Evolutionary conservation across 2,888 invertebrate species (phyloP).

Genomic region (Euproctis similis): DNA sequence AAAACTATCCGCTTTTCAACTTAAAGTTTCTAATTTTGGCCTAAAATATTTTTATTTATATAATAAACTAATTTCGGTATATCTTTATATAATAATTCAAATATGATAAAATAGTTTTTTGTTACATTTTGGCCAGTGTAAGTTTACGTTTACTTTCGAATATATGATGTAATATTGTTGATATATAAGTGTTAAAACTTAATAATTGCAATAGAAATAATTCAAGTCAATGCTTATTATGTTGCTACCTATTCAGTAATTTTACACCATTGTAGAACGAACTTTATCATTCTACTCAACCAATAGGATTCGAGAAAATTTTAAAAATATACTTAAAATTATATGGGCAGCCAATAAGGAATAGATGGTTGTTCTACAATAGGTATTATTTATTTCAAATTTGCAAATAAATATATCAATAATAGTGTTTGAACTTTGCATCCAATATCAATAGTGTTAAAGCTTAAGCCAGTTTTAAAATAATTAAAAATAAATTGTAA

Average conservation of each 20-base stretch:
- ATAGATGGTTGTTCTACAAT: constrained; percentile 14
- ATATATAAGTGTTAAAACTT: constrained; percentile 42
- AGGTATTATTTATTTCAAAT: constrained; percentile 26
- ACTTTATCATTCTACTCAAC: constrained; percentile 3
- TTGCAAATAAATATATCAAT: constrained; percentile 44
- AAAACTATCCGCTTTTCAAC: constrained; percentile 19
- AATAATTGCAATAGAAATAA: constrained; percentile 59
- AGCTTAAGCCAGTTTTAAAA: constrained; percentile 58
- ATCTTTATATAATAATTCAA: constrained; percentile 33
- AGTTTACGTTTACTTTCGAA: constrained; percentile 46
- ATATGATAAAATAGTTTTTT: constrained; percentile 30
- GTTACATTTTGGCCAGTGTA: constrained; percentile 53
- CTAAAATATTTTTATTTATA: constrained; percentile 35
- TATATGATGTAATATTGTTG: constrained; percentile 43
- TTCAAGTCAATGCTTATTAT: constrained; percentile 55
- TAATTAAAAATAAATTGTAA: constrained; percentile 66
- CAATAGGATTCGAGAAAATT: constrained; percentile 8
- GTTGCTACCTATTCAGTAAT: constrained; percentile 49
- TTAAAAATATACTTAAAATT: not conserved
- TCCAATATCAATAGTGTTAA: constrained; percentile 61
- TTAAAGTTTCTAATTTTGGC: constrained; percentile 37
- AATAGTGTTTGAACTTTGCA: constrained; percentile 58
- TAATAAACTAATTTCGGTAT: constrained; percentile 27
- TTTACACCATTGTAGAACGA: constrained; percentile 28
- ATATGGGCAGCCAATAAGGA: not conserved